Evolutionary conservation across 2,113 vertebrate genomes (phyloP), one percentile per base, ranked within the genome.

Genomic region (Lepus timidus): DNA sequence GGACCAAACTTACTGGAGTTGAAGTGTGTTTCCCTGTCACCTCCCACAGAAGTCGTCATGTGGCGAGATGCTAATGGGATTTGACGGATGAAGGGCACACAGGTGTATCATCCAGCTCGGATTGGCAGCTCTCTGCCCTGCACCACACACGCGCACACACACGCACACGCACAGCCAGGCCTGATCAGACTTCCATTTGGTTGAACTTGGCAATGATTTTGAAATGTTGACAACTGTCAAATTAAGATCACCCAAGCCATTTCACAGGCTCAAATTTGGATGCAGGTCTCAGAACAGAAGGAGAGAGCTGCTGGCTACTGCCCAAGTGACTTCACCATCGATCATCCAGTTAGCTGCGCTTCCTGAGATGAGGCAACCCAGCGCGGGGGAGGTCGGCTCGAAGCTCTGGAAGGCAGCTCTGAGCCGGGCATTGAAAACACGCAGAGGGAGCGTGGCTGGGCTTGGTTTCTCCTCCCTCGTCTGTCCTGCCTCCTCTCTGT

Each of bases 161-260:
- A 0, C 20, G 0, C 92, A 81, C 87, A 3, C 31, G 0, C 1
- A 36, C 49, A 94, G 83, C 86, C 29, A 19, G 23, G 90, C 87
- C 94, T 71, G 86, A 96, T 94, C 96, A 97, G 91, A 52, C 96
- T 96, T 96, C 96, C 95, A 96, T 96, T 95, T 97, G 96, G 95
- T 84, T 95, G 93, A 93, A 96, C 96, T 97, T 97, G 97, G 97
- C 97, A 97, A 82, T 93, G 96, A 49, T 91, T 96, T 93, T 96
- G 95, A 97, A 96, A 97, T 96, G 97, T 96, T 97, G 97, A 97
- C 97, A 97, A 97, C 96, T 97, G 97, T 97, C 97, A 97, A 97
- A 97, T 97, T 97, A 96, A 97, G 96, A 97, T 97, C 95, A 97
- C 96, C 96, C 97, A 87, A 97, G 97, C 96, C 96, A 96, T 91